Base-by-base conservation (phyloP, 2,888 invertebrate genomes). In the Oscheius myriophilus region DNA sequence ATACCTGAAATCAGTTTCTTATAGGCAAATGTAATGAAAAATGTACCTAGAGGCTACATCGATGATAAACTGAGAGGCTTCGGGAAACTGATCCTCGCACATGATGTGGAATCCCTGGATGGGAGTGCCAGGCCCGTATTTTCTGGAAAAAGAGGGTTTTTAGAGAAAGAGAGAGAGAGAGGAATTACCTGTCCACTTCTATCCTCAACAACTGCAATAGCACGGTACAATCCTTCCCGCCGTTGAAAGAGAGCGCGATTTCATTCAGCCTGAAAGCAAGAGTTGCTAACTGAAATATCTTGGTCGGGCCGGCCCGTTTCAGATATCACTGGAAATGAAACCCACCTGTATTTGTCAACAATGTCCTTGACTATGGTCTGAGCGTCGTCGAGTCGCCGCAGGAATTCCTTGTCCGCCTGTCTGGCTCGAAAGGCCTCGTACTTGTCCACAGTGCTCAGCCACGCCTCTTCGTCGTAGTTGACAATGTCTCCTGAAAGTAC, bases 141-240 rank as follows among this genome's bases (percentile, higher is more conserved):
- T 76, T 55, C 82, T 82, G 67, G 49, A 80, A 18, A 49, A 49
- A n/a, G 11, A 49, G 3, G 49, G 21, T 3, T 2, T 18, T 18
- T 4, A 9, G 49, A 9, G 21, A n/a, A n/a, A n/a, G n/a, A n/a
- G n/a, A n/a, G n/a, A n/a, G n/a, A 9, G 14, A 53, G 14, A 53
- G 2, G 2, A 4, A 6, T 14, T 39, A 83, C 82, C 79, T 73
- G 62, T 84, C 83, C 39, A 84, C 75, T 63, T 75, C 76, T 12
- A 76, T 59, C 46, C 84, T 69, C 25, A 85, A 70, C 73, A 94
- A 87, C 87, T 94, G 92, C 45, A 98, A 89, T 16, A 97, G 89
- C 0, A 92, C 94, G 0, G 96, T 96, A 87, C 97, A 97, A 89
- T 98, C 98, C 89, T 98, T 98, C 1, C 98, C 98, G 3, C 98